These are phyloP conservation scores for Ctena decussata DNA, from an alignment of 2,888 invertebrate genomes.

Conservation along the genomic window DNA sequence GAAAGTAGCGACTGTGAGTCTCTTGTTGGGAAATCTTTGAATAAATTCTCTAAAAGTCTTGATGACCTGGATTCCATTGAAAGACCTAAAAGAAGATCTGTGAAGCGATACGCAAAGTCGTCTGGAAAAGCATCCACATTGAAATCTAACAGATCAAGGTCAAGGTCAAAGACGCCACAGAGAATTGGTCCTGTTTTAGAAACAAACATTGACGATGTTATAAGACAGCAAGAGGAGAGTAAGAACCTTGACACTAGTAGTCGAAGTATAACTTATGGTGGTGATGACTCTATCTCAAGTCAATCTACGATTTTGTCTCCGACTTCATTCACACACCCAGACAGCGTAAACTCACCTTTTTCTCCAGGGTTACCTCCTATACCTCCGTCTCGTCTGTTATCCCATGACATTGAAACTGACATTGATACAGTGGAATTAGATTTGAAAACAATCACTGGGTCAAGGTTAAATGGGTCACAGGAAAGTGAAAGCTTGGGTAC, in stretches of 20 bases:
- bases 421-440: constrained; percentile 61
- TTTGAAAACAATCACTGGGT: background rate
- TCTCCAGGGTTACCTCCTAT: background rate
- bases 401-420: constrained; percentile 64
- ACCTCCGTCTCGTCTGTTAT: constrained; percentile 42
- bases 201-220: constrained; percentile 66
- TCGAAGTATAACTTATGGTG: constrained; percentile 4
- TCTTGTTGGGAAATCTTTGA: background rate
- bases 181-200: constrained; percentile 62
- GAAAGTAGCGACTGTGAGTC: background rate
- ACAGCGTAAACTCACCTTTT: background rate
- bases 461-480: background rate
- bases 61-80: constrained; percentile 60
- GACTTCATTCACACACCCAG: background rate
- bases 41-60: constrained; percentile 45
- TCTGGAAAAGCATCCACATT: constrained; percentile 33
- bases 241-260: constrained; percentile 9
- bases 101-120: constrained; percentile 36
- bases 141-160: constrained; percentile 39
- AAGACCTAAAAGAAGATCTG: constrained; percentile 29
- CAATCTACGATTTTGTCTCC: background rate
- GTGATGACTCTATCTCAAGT: constrained; percentile 3
- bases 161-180: constrained; percentile 57
- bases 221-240: constrained; percentile 50
- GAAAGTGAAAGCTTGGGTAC: background rate